phyloP scores from a whole-genome alignment of 1,140 invertebrate genomes.

The Venustaconcha ellipsiformis region DNA sequence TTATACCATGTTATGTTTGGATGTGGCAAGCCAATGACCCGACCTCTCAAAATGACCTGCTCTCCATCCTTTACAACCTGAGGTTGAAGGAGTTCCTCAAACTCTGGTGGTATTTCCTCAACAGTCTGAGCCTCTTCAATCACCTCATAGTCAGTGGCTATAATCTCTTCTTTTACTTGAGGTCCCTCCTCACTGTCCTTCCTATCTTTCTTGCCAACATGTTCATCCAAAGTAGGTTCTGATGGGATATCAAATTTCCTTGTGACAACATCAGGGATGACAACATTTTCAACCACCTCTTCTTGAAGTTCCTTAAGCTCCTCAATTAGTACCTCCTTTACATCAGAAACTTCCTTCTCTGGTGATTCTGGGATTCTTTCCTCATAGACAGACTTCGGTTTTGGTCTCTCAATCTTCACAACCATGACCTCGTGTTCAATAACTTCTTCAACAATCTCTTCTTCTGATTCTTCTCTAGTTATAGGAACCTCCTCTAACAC shows the following conservation, averaged over 20 bases:
- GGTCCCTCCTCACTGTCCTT: conserved; percentile 39
- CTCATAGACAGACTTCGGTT: conserved; percentile 21
- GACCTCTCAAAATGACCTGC: conserved; percentile 50
- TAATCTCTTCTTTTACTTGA: conserved; percentile 36
- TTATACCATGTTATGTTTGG: conserved; percentile 64
- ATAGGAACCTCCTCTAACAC: conserved; percentile 49
- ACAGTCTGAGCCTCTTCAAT: conserved; percentile 48
- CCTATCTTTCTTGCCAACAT: conserved; percentile 36
- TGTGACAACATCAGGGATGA: conserved; percentile 40
- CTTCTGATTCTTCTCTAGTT: conserved; percentile 31
- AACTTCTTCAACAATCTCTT: conserved; percentile 55
- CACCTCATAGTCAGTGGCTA: conserved; percentile 41
- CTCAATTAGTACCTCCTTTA: conserved; percentile 35
- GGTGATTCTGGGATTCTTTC: conserved; percentile 41
- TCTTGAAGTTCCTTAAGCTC: conserved; percentile 35
- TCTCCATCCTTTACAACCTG: conserved; percentile 58
- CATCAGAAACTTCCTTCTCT: conserved; percentile 27
- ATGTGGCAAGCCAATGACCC: conserved; percentile 51
- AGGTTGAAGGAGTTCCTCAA: conserved; percentile 59
- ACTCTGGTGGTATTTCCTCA: conserved; percentile 60
- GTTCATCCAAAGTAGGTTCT: conserved; percentile 33
- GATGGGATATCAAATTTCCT: conserved; percentile 44
- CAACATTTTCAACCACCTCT: conserved; percentile 37
- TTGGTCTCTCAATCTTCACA: conserved; percentile 45
- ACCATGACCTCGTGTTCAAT: conserved; percentile 45